Evolutionary conservation across 2,888 invertebrate species (phyloP).

Genomic region (Orchesellides sinensis): DNA sequence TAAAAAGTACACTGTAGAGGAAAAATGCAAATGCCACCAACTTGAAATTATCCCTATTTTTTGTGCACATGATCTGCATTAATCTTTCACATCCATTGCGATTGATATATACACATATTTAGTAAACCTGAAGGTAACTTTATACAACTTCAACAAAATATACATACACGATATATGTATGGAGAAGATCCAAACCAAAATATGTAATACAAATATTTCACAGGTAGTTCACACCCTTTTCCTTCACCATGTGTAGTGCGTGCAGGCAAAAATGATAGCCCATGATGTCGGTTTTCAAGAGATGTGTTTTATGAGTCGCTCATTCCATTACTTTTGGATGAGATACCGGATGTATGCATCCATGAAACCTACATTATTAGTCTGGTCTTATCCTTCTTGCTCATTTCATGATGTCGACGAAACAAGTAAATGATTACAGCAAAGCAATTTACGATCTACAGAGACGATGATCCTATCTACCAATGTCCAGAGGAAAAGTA

Average conservation of each 20-base stretch:
- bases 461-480: constrained; percentile 39
- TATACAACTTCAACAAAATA: no score
- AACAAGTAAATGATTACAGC: constrained; percentile 45
- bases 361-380: constrained; percentile 39
- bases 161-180: not conserved
- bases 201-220: constrained; percentile 21
- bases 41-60: not conserved
- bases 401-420: constrained; percentile 35
- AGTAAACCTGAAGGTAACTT: not conserved
- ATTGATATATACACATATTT: not conserved
- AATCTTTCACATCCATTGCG: not conserved
- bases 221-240: constrained; percentile 27
- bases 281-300: not conserved
- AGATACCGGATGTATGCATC: constrained; percentile 54
- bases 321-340: not conserved
- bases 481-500: constrained; percentile 26
- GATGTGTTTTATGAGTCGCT: not conserved
- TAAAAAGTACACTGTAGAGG: no score
- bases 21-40: no score
- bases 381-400: constrained; percentile 37
- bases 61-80: constrained; percentile 17
- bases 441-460: constrained; percentile 37
- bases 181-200: no score
- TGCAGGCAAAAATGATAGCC: not conserved
- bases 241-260: constrained; percentile 9